Conservation (phyloP, 1,140 invertebrate genomes). For the Zaprionus africanus region DNA sequence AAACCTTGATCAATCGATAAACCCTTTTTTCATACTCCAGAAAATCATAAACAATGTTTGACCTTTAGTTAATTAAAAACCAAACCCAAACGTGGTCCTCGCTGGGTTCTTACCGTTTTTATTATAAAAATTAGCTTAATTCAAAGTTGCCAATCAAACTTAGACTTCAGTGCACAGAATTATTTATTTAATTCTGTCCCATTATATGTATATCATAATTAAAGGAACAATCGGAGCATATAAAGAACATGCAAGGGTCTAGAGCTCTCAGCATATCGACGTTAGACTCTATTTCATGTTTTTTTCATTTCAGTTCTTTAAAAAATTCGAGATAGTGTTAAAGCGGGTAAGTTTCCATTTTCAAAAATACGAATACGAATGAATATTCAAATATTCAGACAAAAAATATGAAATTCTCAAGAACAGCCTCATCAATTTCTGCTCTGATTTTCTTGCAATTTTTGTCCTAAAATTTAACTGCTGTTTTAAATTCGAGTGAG, state of each 20-base stretch:
- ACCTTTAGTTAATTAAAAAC: neutral
- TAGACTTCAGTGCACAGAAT: too few relatives aligned
- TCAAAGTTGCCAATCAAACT: too few relatives aligned
- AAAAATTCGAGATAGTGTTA: too few relatives aligned
- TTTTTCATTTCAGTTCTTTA: neutral
- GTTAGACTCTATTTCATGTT: too few relatives aligned
- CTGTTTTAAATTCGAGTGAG: slow-evolving; percentile 10
- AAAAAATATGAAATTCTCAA: neutral
- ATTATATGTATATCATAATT: too few relatives aligned
- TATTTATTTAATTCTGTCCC: neutral
- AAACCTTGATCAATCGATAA: neutral
- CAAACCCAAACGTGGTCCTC: too few relatives aligned
- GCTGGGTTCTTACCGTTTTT: too few relatives aligned
- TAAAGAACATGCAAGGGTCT: too few relatives aligned
- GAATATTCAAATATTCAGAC: neutral
- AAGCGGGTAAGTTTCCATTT: neutral
- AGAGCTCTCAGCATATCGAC: too few relatives aligned
- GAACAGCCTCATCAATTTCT: neutral
- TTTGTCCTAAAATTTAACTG: neutral
- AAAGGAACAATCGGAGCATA: too few relatives aligned
- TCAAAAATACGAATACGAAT: neutral
- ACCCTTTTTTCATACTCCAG: neutral
- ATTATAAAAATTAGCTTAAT: too few relatives aligned
- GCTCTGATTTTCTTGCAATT: neutral
- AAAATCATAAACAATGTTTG: neutral